phyloP scores from a whole-genome alignment of 1,140 invertebrate genomes.

The Dinoponera quadriceps region DNA sequence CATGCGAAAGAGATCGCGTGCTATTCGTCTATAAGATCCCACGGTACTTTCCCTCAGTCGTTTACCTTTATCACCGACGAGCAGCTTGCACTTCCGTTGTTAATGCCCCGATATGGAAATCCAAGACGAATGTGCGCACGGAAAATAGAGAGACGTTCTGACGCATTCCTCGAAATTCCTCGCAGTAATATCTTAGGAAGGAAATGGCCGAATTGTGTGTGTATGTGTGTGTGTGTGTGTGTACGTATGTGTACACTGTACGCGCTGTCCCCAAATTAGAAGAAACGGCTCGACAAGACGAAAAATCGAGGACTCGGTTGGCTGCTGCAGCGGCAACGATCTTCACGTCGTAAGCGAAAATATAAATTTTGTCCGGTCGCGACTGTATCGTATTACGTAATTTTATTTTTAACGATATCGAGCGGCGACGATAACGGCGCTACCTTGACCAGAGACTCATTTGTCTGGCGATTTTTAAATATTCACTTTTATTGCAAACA shows the following conservation, averaged over 20 bases:
- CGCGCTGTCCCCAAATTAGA: not conserved
- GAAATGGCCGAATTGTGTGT: not conserved
- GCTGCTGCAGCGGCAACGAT: too few relatives aligned
- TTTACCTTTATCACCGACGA: slow-evolving; percentile 70
- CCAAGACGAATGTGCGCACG: slow-evolving; percentile 43
- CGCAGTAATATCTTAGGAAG: not conserved
- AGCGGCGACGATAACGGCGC: not conserved
- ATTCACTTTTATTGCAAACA: not conserved
- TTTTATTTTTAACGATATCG: not conserved
- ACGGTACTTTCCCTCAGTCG: slow-evolving; percentile 69
- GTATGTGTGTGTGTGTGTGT: not conserved
- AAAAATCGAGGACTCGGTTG: too few relatives aligned
- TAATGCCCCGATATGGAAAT: slow-evolving; percentile 71
- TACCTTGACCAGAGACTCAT: not conserved
- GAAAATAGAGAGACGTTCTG: slow-evolving; percentile 52
- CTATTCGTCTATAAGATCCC: slow-evolving; percentile 65
- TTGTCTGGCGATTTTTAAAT: not conserved
- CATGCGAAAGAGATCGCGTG: slow-evolving; percentile 69
- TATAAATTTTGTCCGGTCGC: not conserved
- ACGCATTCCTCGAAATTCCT: not conserved
- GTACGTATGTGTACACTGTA: not conserved
- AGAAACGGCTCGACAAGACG: too few relatives aligned
- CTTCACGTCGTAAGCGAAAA: not conserved
- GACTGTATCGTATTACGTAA: not conserved
- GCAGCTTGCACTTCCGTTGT: slow-evolving; percentile 72